Evolutionary conservation across 2,797 vertebrate species (phyloP).

Genomic region (Mormyrus hasselquistii): DNA sequence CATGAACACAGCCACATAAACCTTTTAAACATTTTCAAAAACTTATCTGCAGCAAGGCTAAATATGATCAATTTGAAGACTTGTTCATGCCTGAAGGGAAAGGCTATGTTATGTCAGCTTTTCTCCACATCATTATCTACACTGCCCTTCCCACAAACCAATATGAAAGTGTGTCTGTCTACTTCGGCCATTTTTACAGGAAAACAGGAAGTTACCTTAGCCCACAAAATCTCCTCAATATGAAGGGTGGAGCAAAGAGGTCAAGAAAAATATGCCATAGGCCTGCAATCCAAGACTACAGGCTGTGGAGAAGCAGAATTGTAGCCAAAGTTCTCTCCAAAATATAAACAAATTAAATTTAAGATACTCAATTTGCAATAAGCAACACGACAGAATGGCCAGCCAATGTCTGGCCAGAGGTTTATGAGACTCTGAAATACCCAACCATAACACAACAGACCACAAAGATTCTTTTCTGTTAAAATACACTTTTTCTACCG

Average conservation of each 20-base stretch:
- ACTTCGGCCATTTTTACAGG: constrained; percentile 24
- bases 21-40: not conserved
- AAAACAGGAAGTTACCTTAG: constrained; percentile 25
- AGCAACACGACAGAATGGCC: not conserved
- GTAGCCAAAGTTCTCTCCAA: not conserved
- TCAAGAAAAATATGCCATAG: no score
- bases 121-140: constrained; percentile 1
- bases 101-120: not conserved
- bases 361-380: not conserved
- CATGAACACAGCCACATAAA: not conserved
- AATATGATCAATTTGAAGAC: not conserved
- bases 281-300: not conserved
- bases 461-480: not conserved
- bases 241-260: not conserved
- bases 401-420: not conserved
- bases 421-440: not conserved
- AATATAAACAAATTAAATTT: not conserved
- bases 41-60: not conserved
- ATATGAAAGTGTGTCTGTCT: not conserved
- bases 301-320: not conserved
- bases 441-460: not conserved
- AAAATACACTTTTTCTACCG: not conserved
- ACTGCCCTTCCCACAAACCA: not conserved
- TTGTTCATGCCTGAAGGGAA: not conserved
- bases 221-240: not conserved